Percentiles rank a stretch among this genome's conserved stretches.
Conservation (phyloP, 2,113 vertebrate genomes). For the Leptosomus discolor region DNA sequence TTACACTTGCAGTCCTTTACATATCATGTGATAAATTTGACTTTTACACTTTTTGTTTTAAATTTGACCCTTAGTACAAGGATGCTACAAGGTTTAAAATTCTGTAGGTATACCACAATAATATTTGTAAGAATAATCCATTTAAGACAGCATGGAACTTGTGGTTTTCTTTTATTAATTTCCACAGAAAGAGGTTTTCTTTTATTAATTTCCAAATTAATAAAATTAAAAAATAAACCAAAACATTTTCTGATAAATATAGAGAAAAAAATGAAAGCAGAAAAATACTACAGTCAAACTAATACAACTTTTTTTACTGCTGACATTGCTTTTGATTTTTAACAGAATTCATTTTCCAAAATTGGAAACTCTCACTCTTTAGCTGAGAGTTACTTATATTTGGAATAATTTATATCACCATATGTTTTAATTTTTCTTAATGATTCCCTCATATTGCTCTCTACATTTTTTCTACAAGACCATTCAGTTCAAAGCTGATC, state of each 20-base stretch:
- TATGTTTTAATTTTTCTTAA: slow-evolving; percentile 8
- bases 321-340: neutral
- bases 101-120: neutral
- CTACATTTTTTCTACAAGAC: neutral
- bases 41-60: neutral
- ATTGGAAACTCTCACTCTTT: neutral
- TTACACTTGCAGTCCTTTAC: neutral
- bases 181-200: neutral
- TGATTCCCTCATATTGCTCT: neutral
- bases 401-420: neutral
- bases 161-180: neutral
- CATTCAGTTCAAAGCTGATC: neutral
- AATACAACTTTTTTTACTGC: neutral
- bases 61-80: neutral
- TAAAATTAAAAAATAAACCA: neutral
- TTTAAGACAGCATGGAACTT: neutral
- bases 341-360: neutral
- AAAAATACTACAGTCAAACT: neutral
- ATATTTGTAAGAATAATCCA: neutral
- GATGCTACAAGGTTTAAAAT: neutral
- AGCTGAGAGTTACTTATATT: neutral
- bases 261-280: neutral
- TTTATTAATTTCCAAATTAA: neutral
- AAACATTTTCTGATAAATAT: neutral
- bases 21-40: neutral